A percentile compares a stretch with the other conserved stretches of the same genome.
Conservation (phyloP, 2,888 invertebrate species). For the Dolichopus griseipennis region DNA sequence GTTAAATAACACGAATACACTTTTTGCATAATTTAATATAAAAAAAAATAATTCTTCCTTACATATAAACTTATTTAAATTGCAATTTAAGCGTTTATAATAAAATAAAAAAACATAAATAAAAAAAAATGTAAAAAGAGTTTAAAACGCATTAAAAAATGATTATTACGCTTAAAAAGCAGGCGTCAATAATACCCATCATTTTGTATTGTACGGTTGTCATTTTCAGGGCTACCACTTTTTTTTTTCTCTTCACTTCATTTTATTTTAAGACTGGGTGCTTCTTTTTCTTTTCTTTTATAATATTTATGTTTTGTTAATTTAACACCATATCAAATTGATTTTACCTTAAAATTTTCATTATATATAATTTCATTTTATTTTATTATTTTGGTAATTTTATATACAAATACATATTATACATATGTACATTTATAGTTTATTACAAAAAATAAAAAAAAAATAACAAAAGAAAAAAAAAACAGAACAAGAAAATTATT, state of each 20-base stretch:
- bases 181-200: neutral
- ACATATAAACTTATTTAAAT: too few species aligned
- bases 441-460: too few species aligned
- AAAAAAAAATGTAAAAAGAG: too few species aligned
- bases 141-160: too few species aligned
- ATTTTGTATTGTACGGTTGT: neutral
- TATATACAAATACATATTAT: too few species aligned
- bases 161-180: neutral
- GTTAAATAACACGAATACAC: too few species aligned
- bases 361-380: neutral
- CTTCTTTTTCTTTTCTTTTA: neutral
- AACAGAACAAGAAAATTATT: neutral
- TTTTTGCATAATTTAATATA: too few species aligned
- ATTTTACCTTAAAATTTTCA: neutral
- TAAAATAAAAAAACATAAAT: too few species aligned
- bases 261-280: neutral
- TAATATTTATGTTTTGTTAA: neutral
- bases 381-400: neutral
- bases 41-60: too few species aligned
- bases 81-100: too few species aligned
- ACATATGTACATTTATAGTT: too few species aligned
- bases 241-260: neutral
- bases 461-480: neutral
- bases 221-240: conserved; percentile 1
- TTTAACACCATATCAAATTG: conserved; percentile 4